phyloP scores from a whole-genome alignment of 2,113 vertebrate genomes.

The Cisticola juncidis region DNA sequence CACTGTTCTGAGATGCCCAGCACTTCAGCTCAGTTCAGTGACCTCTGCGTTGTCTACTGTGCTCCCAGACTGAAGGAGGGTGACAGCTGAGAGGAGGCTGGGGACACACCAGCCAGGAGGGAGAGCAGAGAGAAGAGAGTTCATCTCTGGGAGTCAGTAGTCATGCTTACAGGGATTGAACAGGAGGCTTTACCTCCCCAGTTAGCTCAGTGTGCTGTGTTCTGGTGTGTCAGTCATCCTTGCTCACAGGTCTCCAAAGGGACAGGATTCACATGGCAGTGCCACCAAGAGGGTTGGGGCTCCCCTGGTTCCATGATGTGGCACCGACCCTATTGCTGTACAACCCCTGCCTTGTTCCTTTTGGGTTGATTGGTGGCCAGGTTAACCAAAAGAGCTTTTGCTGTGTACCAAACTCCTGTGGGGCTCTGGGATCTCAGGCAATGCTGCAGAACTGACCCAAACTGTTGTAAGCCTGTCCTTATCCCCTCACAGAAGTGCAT shows the following conservation, averaged over 20 bases:
- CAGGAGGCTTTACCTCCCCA: background rate
- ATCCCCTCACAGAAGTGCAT: background rate
- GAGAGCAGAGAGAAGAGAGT: background rate
- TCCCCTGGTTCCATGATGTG: background rate
- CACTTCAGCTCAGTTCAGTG: background rate
- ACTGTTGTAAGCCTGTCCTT: background rate
- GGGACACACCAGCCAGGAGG: background rate
- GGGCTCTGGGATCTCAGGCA: background rate
- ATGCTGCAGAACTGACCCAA: background rate
- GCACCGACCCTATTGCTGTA: background rate
- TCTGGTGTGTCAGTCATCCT: background rate
- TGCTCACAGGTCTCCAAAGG: background rate
- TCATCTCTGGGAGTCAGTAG: background rate
- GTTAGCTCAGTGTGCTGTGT: background rate
- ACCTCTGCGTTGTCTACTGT: background rate
- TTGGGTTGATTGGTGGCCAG: background rate
- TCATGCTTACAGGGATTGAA: background rate
- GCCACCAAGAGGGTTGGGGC: too few relatives aligned
- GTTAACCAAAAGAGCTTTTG: background rate
- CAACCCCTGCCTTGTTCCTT: background rate
- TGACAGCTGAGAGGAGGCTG: background rate
- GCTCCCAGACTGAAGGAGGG: background rate
- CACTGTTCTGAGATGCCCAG: background rate
- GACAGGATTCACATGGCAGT: rapidly evolving
- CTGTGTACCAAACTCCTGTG: background rate